phyloP scores from a whole-genome alignment of 2,888 invertebrate genomes.

The Oligia latruncula region DNA sequence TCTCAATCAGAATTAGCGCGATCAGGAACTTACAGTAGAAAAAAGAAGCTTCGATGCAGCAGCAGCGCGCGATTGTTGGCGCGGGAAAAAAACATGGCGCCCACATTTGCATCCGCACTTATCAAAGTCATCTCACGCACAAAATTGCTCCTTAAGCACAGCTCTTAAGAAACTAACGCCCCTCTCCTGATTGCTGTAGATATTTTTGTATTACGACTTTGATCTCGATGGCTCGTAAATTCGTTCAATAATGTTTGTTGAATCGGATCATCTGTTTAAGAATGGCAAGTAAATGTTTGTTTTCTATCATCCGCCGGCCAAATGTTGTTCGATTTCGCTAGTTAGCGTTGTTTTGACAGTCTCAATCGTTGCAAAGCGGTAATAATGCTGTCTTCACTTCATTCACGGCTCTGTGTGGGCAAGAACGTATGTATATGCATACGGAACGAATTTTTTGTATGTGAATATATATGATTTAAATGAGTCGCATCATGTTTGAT shows the following conservation, averaged over 20 bases:
- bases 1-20: conserved; percentile 80
- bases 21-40: conserved; percentile 74
- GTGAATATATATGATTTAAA: conserved; percentile 67
- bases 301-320: conserved; percentile 87
- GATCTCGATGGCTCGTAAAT: conserved; percentile 86
- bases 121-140: conserved; percentile 73
- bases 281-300: conserved; percentile 87
- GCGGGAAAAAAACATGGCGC: conserved; percentile 80
- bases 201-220: conserved; percentile 82
- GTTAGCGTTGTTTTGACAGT: conserved; percentile 88
- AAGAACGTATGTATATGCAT: conserved; percentile 68
- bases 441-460: conserved; percentile 67
- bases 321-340: conserved; percentile 87
- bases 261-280: conserved; percentile 84
- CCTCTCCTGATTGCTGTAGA: conserved; percentile 72
- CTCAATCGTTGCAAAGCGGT: conserved; percentile 81
- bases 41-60: conserved; percentile 78
- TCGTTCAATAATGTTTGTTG: conserved; percentile 85
- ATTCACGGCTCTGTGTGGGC: conserved; percentile 72
- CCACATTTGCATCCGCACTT: conserved; percentile 73
- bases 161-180: conserved; percentile 69
- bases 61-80: conserved; percentile 79
- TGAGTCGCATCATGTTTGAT: conserved; percentile 62
- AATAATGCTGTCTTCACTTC: conserved; percentile 86
- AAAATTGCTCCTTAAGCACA: conserved; percentile 76